Conservation (phyloP, 2,113 vertebrate genomes). For the Centropristis striata region DNA sequence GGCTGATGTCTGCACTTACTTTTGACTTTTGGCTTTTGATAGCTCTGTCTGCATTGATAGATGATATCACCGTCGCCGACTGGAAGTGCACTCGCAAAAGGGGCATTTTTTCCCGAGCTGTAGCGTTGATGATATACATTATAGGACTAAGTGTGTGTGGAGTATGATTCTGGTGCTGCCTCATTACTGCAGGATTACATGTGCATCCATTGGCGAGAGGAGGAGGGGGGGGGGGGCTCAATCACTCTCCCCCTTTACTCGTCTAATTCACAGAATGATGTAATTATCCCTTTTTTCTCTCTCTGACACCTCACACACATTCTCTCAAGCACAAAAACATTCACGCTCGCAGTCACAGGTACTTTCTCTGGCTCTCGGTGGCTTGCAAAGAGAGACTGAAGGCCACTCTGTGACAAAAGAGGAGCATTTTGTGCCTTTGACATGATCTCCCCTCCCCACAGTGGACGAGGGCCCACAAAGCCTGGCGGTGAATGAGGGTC, state of each 20-base stretch:
- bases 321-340: constrained; percentile 53
- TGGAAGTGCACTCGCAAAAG: constrained; percentile 48
- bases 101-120: neutral
- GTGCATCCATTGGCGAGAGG: constrained; percentile 56
- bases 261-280: constrained; percentile 74
- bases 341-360: constrained; percentile 50
- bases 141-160: constrained; percentile 67
- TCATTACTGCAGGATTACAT: constrained; percentile 78
- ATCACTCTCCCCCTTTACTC: constrained; percentile 43
- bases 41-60: constrained; percentile 49
- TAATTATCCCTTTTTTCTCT: constrained; percentile 70
- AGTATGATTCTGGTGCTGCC: constrained; percentile 67
- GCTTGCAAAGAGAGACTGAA: constrained; percentile 28
- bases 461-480: constrained; percentile 86
- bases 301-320: constrained; percentile 47
- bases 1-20: constrained; percentile 56
- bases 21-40: constrained; percentile 64
- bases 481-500: constrained; percentile 89
- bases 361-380: constrained; percentile 50
- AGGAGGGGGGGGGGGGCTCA: constrained; percentile 13
- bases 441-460: constrained; percentile 83
- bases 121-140: constrained; percentile 66
- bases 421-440: constrained; percentile 74
- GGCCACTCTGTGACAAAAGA: constrained; percentile 70
- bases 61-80: constrained; percentile 37